Evolutionary conservation across 2,797 vertebrate species (phyloP).

Genomic region (Tapera naevia): DNA sequence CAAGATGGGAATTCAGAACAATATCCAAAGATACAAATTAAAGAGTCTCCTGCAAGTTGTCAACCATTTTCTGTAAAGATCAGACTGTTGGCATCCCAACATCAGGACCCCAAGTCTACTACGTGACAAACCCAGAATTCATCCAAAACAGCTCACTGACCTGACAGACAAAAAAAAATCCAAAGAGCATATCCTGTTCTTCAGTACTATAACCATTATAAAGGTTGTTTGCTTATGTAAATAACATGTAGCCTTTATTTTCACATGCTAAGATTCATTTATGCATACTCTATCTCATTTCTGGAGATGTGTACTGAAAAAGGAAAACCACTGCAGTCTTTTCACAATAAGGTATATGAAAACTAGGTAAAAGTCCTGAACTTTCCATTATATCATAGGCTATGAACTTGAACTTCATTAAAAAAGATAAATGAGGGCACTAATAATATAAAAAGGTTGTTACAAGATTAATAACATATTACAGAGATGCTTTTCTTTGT

Average conservation of each 20-base stretch:
- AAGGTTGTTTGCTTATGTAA: accelerated
- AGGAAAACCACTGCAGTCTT: background rate
- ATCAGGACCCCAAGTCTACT: background rate
- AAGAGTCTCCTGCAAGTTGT: background rate
- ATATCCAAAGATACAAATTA: background rate
- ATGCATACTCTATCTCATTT: background rate
- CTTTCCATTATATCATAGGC: background rate
- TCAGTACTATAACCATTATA: accelerated
- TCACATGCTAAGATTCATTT: background rate
- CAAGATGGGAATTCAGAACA: background rate
- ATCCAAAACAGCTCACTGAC: background rate
- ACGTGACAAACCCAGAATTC: background rate
- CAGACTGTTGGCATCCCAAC: background rate
- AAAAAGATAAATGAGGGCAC: background rate
- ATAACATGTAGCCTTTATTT: background rate
- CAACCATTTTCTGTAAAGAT: accelerated
- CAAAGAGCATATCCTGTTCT: background rate
- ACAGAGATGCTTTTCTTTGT: background rate
- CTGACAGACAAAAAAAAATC: background rate
- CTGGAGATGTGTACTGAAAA: background rate
- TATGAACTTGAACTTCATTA: background rate
- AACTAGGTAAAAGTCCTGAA: background rate
- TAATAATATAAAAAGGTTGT: background rate
- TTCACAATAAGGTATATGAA: background rate
- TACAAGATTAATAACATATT: background rate